A percentile compares a stretch with the other conserved stretches of the same genome.
Conservation (phyloP, 2,797 vertebrate species). For the Cirrhinus molitorella region DNA sequence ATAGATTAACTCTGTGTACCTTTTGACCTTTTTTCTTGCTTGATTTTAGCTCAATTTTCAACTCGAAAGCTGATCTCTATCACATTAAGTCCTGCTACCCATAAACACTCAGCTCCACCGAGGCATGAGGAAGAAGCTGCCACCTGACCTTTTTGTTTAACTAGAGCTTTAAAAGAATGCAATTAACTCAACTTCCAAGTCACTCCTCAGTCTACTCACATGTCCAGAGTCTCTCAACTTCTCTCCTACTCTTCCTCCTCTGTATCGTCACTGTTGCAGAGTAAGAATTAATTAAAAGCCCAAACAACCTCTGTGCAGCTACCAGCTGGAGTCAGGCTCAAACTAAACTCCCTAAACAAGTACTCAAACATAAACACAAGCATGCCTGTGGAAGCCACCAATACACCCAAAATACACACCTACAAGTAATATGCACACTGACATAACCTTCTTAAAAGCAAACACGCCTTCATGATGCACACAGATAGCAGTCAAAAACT, state of each 20-base stretch:
- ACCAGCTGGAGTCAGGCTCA: slow-evolving; percentile 76
- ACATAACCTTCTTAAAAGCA: slow-evolving; percentile 19
- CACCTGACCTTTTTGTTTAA: slow-evolving; percentile 53
- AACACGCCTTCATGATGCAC: slow-evolving; percentile 50
- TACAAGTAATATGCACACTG: slow-evolving; percentile 24
- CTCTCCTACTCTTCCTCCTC: slow-evolving; percentile 52
- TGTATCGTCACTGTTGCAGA: slow-evolving; percentile 1
- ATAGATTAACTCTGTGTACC: not conserved
- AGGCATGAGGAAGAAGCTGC: slow-evolving; percentile 44
- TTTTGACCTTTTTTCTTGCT: slow-evolving; percentile 3
- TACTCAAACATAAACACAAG: slow-evolving; percentile 23
- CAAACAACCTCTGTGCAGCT: slow-evolving; percentile 67
- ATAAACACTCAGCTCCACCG: slow-evolving; percentile 28
- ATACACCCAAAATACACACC: slow-evolving; percentile 20
- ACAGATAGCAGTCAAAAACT: slow-evolving; percentile 45
- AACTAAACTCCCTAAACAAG: slow-evolving; percentile 74
- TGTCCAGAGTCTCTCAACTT: slow-evolving; percentile 21
- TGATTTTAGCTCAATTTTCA: not conserved
- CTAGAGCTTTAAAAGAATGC: slow-evolving; percentile 54
- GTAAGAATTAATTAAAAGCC: slow-evolving; percentile 81
- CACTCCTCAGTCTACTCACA: slow-evolving; percentile 42
- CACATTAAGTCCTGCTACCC: slow-evolving; percentile 9
- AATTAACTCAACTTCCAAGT: slow-evolving; percentile 54
- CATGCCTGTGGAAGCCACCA: not conserved
- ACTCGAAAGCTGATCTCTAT: slow-evolving; percentile 10